A percentile compares a stretch with the other conserved stretches of the same genome.
Conservation (phyloP, 2,113 vertebrate species). For the Mystacornis crossleyi region DNA sequence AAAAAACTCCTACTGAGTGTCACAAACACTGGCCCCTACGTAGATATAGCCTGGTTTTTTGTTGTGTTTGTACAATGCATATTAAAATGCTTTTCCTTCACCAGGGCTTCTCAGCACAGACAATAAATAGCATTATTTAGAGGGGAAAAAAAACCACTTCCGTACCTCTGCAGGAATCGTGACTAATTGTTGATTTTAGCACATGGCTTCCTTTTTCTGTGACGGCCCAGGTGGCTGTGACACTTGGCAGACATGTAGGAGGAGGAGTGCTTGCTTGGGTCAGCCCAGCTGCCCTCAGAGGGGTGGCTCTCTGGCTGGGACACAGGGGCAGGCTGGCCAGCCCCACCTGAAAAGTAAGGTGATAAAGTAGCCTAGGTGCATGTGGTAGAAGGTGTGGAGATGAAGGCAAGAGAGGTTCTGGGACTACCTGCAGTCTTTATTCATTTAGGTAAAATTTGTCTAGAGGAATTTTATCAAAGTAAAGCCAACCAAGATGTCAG, state of each 20-base stretch:
- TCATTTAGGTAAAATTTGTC: background rate
- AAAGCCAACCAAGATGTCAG: background rate
- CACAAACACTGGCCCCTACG: fast-evolving
- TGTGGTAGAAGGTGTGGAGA: background rate
- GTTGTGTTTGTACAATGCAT: background rate
- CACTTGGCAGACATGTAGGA: background rate
- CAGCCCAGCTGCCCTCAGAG: background rate
- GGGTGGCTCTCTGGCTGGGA: background rate
- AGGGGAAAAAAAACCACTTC: background rate
- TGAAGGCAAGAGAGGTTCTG: background rate
- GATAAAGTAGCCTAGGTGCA: background rate
- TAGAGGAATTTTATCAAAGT: background rate
- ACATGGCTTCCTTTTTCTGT: background rate
- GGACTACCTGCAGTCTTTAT: background rate
- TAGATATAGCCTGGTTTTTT: background rate
- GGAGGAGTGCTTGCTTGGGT: background rate
- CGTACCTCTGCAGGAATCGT: background rate
- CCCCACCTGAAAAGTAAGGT: background rate
- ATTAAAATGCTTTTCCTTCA: conserved; percentile 3
- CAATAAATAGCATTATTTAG: conserved; percentile 23
- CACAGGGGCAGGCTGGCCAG: background rate
- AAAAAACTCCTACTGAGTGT: background rate
- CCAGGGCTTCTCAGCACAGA: background rate
- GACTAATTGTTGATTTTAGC: background rate
- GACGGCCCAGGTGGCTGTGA: background rate